These are phyloP conservation scores for Bos taurus DNA, from an alignment of 2,113 vertebrate genomes.

Conservation along the genomic window DNA sequence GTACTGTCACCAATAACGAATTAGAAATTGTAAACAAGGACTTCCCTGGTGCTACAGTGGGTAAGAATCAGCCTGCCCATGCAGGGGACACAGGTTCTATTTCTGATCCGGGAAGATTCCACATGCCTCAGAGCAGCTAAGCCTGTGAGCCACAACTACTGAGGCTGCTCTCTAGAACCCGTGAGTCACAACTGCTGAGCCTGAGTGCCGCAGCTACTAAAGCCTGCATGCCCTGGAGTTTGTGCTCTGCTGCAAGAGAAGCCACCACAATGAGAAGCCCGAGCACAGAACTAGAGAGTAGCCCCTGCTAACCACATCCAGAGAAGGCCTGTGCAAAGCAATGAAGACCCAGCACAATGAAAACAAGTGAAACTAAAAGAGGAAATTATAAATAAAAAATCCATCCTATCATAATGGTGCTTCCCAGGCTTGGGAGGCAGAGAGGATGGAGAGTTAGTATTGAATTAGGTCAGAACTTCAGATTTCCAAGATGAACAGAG, in stretches of 20 bases:
- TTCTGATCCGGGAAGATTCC: background rate
- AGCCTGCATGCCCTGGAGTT: background rate
- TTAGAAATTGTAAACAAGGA: background rate
- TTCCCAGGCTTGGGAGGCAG: background rate
- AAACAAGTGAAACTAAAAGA: background rate
- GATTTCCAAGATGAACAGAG: background rate
- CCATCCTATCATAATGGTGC: background rate
- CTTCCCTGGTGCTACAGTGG: background rate
- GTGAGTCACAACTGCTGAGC: background rate
- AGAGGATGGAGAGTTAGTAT: background rate
- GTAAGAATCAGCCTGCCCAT: background rate
- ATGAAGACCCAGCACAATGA: background rate
- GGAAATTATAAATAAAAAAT: background rate
- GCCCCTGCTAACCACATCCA: background rate
- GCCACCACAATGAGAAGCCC: background rate
- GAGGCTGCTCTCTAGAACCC: background rate
- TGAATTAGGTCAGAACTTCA: background rate
- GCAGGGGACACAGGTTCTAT: background rate
- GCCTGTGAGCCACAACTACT: background rate
- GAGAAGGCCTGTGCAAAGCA: background rate
- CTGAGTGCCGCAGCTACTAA: background rate
- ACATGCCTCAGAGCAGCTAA: background rate
- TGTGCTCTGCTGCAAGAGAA: background rate
- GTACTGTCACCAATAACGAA: background rate
- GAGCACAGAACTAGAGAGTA: accelerated